These are phyloP conservation scores for Sebastes dallii DNA, from an alignment of 2,797 vertebrate genomes.

Conservation along the genomic window DNA sequence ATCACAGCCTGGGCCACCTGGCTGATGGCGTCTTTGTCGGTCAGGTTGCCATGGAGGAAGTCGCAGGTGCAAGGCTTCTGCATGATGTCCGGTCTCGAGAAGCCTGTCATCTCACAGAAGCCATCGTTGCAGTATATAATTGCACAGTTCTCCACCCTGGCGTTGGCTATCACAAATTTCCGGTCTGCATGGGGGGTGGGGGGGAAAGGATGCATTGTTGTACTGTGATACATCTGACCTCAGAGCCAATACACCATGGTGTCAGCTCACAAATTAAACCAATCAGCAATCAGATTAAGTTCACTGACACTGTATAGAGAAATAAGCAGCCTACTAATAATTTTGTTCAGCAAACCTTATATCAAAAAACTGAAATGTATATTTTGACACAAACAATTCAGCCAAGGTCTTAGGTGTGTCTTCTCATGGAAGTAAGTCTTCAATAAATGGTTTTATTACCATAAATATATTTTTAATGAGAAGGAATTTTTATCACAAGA, in stretches of 20 bases:
- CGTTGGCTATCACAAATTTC: slow-evolving; percentile 99
- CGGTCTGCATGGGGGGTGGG: slow-evolving; percentile 87
- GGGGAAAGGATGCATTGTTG: background rate
- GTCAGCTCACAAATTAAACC: background rate
- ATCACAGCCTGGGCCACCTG: slow-evolving; percentile 93
- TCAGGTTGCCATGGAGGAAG: slow-evolving; percentile 95
- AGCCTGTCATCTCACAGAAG: slow-evolving; percentile 99
- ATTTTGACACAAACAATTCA: too few relatives aligned
- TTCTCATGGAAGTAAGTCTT: background rate
- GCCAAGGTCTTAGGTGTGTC: background rate
- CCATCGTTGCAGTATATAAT: slow-evolving; percentile 99
- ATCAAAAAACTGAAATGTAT: background rate
- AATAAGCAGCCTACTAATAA: background rate
- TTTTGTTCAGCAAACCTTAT: background rate
- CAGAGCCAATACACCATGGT: background rate
- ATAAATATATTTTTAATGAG: background rate
- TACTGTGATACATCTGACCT: slow-evolving; percentile 19
- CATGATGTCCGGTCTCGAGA: slow-evolving; percentile 98
- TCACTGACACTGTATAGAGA: background rate
- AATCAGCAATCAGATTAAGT: background rate
- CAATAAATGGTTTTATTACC: background rate
- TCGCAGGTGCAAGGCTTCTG: slow-evolving; percentile 98
- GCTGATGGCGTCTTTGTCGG: slow-evolving; percentile 89
- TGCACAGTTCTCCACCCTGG: slow-evolving; percentile 96
- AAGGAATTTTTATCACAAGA: background rate